phyloP scores from a whole-genome alignment of 2,888 invertebrate species.

The Pammene fasciana region DNA sequence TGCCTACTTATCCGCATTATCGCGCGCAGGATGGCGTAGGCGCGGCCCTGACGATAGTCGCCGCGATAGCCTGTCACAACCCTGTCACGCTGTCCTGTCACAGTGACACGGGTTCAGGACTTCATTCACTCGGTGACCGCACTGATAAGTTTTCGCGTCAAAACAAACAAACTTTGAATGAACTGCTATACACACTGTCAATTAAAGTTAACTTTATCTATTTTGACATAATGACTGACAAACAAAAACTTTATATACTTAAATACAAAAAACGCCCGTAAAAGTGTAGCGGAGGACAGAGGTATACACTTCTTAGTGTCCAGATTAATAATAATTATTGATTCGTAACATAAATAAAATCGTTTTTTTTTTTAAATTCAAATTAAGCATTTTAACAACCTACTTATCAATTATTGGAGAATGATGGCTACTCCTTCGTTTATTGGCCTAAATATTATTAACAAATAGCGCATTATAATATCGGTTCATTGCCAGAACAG shows the following conservation, averaged over 20 bases:
- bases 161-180: slow-evolving; percentile 15
- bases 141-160: slow-evolving; percentile 34
- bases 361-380: no score
- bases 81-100: slow-evolving; percentile 44
- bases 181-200: neutral
- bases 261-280: neutral
- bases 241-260: neutral
- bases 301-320: neutral
- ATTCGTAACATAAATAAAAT: no score
- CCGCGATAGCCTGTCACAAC: slow-evolving; percentile 45
- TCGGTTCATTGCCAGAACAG: slow-evolving; percentile 62
- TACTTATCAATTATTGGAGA: no score
- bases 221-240: neutral
- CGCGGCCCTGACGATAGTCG: slow-evolving; percentile 60
- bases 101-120: slow-evolving; percentile 50
- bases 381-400: no score
- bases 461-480: neutral
- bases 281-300: neutral
- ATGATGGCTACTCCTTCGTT: no score
- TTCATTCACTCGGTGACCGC: slow-evolving; percentile 38
- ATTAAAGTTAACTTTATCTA: no score
- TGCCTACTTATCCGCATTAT: no score
- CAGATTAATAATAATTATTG: neutral
- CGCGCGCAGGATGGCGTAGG: slow-evolving; percentile 71
- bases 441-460: neutral